Conservation (phyloP, 2,888 invertebrate species). For the Oligia fasciuncula region DNA sequence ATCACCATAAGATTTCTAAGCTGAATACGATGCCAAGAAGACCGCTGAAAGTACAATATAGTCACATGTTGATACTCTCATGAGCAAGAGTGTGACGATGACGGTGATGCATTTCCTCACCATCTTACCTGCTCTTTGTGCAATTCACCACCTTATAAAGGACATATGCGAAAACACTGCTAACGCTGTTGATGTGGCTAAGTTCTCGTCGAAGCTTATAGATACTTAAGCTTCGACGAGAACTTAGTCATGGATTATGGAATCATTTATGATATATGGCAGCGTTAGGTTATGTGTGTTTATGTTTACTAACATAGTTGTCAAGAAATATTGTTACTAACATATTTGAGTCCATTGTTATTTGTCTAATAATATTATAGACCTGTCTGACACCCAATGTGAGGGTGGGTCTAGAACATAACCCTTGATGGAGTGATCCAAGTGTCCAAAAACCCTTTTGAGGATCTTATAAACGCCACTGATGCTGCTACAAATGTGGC, state of each 20-base stretch:
- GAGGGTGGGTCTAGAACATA: background rate
- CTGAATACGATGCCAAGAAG: background rate
- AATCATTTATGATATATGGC: background rate
- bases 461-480: background rate
- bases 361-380: too few species aligned
- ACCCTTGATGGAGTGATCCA: background rate
- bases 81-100: background rate
- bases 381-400: background rate
- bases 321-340: too few species aligned
- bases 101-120: background rate
- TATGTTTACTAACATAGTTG: too few species aligned
- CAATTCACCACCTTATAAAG: background rate
- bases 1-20: background rate
- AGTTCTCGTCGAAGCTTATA: background rate
- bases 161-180: background rate
- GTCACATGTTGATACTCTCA: too few species aligned
- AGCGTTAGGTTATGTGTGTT: too few species aligned
- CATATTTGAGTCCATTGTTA: too few species aligned
- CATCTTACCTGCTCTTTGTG: background rate
- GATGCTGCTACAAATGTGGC: background rate
- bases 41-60: background rate
- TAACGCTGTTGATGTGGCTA: background rate
- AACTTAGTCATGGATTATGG: too few species aligned
- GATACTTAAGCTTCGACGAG: too few species aligned
- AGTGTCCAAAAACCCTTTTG: background rate